Percentiles rank a stretch among this genome's conserved stretches.
These are phyloP conservation scores for Erebia palarica DNA, from an alignment of 2,888 invertebrate genomes.

Conservation along the genomic window DNA sequence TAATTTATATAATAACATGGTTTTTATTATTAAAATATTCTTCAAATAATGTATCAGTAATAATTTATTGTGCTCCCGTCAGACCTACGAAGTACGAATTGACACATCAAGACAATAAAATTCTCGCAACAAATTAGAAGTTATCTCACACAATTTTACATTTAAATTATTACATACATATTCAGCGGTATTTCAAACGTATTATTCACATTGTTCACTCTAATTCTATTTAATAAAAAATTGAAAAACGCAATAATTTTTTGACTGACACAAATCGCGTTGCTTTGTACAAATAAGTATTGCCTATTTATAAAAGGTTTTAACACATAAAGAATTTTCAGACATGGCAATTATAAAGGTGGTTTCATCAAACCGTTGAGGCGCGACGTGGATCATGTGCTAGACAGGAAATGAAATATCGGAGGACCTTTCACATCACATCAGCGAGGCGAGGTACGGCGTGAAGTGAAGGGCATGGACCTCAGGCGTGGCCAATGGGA, in stretches of 20 bases:
- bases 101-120: conserved; percentile 64
- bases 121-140: conserved; percentile 14
- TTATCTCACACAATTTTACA: conserved; percentile 9
- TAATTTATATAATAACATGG: conserved; percentile 43
- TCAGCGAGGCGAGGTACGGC: too few relatives aligned
- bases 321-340: background rate
- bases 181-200: conserved; percentile 40
- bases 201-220: conserved; percentile 60
- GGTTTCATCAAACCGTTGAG: too few relatives aligned
- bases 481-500: too few relatives aligned
- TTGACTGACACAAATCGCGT: conserved; percentile 73
- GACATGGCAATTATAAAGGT: background rate
- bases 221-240: conserved; percentile 50
- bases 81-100: conserved; percentile 69
- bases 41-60: conserved; percentile 53
- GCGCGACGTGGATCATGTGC: too few relatives aligned
- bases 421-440: too few relatives aligned
- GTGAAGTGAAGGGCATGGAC: too few relatives aligned
- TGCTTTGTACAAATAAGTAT: conserved; percentile 69
- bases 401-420: too few relatives aligned
- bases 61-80: conserved; percentile 65
- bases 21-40: conserved; percentile 46
- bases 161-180: conserved; percentile 48
- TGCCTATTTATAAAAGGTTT: conserved; percentile 45
- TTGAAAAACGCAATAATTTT: conserved; percentile 64